Evolutionary conservation across 2,888 invertebrate species (phyloP).

Genomic region (Eremobia ochroleuca): DNA sequence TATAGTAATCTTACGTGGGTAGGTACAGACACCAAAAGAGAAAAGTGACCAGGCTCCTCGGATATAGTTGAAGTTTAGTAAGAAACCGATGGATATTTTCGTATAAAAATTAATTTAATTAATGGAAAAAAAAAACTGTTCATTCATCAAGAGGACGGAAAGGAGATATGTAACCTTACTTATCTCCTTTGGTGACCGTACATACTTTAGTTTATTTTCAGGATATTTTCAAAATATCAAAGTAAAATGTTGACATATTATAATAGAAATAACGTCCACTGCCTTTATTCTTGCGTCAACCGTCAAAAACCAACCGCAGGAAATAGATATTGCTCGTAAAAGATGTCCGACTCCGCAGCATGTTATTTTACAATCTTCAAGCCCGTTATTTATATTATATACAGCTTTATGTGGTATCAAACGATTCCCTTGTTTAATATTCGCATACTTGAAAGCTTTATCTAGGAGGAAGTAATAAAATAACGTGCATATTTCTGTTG

Average conservation of each 20-base stretch:
- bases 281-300: conserved; percentile 27
- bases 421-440: conserved; percentile 36
- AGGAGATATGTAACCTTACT: no score
- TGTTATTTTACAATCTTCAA: conserved; percentile 46
- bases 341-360: conserved; percentile 21
- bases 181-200: neutral
- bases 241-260: conserved; percentile 1
- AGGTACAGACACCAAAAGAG: neutral
- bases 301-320: conserved; percentile 25
- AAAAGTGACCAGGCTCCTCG: neutral
- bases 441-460: conserved; percentile 44
- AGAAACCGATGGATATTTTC: neutral
- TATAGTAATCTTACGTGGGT: neutral
- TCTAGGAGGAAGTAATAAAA: conserved; percentile 37
- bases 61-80: neutral
- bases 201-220: neutral
- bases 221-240: neutral
- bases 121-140: no score
- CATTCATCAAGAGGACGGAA: no score
- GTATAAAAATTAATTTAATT: neutral
- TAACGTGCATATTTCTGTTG: conserved; percentile 44
- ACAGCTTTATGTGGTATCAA: conserved; percentile 20
- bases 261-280: conserved; percentile 25
- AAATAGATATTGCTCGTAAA: conserved; percentile 47
- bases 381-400: conserved; percentile 32